Evolutionary conservation across 2,113 vertebrate genomes (phyloP).

Genomic region (Passerina amoena): DNA sequence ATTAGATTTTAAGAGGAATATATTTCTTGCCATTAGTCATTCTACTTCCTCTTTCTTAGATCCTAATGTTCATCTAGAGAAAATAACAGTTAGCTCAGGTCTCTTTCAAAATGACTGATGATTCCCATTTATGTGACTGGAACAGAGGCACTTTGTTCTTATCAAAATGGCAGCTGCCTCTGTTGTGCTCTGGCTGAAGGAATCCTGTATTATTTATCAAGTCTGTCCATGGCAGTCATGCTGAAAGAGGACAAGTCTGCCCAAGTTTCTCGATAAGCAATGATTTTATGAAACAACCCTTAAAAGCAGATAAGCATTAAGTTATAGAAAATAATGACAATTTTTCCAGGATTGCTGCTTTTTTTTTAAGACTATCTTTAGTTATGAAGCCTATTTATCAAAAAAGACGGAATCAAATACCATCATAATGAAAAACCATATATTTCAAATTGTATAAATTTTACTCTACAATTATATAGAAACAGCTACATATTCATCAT

Average conservation of each 20-base stretch:
- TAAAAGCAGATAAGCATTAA: not conserved
- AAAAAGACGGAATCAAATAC: not conserved
- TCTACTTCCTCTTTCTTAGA: not conserved
- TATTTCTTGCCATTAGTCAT: constrained; percentile 15
- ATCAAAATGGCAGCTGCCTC: constrained; percentile 35
- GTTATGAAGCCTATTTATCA: not conserved
- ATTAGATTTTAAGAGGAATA: not conserved
- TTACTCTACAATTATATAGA: not conserved
- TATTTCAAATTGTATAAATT: not conserved
- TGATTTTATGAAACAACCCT: not conserved
- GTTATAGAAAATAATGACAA: not conserved
- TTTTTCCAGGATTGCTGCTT: not conserved
- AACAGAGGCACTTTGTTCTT: constrained; percentile 33
- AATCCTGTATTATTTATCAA: not conserved
- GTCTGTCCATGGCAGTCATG: not conserved
- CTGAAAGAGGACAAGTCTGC: not conserved
- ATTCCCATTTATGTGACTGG: not conserved
- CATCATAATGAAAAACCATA: not conserved
- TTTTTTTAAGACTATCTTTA: not conserved
- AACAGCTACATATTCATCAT: not conserved
- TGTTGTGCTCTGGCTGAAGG: not conserved
- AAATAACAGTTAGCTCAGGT: constrained; percentile 25
- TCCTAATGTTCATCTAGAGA: constrained; percentile 12
- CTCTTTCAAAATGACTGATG: constrained; percentile 42
- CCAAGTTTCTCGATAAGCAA: not conserved